A percentile compares a stretch with the other conserved stretches of the same genome.
Conservation (phyloP, 2,797 vertebrate genomes). For the Hipposideros larvatus region DNA sequence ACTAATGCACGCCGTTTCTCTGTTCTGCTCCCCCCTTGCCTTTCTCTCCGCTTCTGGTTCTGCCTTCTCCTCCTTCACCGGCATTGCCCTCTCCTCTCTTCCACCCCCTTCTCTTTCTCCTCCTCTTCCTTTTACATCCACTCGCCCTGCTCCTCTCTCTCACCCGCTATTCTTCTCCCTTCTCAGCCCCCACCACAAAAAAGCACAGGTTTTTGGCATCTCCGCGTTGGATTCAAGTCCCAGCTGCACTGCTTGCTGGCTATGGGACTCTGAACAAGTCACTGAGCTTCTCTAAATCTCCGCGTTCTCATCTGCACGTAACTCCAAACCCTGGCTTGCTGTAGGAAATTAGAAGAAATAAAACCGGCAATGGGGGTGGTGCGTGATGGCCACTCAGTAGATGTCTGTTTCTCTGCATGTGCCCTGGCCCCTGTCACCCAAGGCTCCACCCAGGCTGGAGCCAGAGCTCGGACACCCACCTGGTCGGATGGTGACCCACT, state of each 20-base stretch:
- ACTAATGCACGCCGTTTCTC: rapidly evolving
- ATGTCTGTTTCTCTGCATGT: neutral
- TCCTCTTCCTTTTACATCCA: neutral
- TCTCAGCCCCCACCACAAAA: neutral
- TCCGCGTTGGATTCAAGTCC: neutral
- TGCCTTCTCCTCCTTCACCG: neutral
- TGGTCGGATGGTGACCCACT: neutral
- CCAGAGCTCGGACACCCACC: neutral
- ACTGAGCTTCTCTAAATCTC: neutral
- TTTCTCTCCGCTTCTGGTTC: neutral
- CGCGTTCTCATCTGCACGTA: neutral
- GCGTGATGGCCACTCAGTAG: rapidly evolving
- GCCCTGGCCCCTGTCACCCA: too few relatives aligned
- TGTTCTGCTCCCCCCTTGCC: rapidly evolving
- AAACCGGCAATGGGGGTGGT: neutral
- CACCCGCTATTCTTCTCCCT: neutral
- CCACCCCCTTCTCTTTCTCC: neutral
- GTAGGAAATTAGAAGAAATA: neutral
- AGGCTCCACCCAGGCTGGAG: neutral
- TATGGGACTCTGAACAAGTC: neutral
- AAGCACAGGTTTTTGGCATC: neutral
- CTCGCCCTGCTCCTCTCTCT: neutral
- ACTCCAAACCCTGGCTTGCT: neutral
- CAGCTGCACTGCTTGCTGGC: neutral
- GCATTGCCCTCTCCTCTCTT: neutral